Conservation (phyloP, 2,888 invertebrate species). For the Tetheella fluctuosa region DNA sequence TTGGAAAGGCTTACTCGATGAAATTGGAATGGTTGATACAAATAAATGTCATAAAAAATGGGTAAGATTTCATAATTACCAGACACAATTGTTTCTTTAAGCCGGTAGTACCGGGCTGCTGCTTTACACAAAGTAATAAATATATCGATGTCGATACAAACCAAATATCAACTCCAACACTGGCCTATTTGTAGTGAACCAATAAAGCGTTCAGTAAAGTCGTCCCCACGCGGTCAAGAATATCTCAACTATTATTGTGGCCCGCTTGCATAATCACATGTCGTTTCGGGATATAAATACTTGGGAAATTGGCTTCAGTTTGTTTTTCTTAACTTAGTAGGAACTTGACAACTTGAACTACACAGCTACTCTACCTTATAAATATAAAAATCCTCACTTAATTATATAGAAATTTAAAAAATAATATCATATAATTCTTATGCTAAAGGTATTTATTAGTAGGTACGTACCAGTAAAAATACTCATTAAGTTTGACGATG, state of each 20-base stretch:
- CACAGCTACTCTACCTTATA: neutral
- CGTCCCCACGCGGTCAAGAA: constrained; percentile 72
- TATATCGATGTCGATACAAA: constrained; percentile 21
- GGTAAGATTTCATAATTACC: no score
- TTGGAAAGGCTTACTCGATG: no score
- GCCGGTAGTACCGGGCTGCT: neutral
- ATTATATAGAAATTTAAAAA: no score
- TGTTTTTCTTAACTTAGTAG: constrained; percentile 23
- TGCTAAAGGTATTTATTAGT: no score
- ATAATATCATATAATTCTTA: no score
- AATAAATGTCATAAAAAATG: no score
- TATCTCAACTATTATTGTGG: constrained; percentile 67
- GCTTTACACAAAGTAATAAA: neutral
- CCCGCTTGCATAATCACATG: constrained; percentile 66
- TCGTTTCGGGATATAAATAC: constrained; percentile 36
- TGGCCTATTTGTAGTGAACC: constrained; percentile 52
- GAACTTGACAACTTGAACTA: neutral
- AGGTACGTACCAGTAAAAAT: no score
- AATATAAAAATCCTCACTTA: no score
- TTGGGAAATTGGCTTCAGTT: constrained; percentile 21
- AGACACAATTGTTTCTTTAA: no score
- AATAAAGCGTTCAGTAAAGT: constrained; percentile 67
- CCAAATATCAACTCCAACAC: constrained; percentile 23
- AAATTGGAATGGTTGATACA: no score
- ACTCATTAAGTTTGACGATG: no score